Conservation (phyloP, 2,888 invertebrate species). For the Linnaemya vulpina region DNA sequence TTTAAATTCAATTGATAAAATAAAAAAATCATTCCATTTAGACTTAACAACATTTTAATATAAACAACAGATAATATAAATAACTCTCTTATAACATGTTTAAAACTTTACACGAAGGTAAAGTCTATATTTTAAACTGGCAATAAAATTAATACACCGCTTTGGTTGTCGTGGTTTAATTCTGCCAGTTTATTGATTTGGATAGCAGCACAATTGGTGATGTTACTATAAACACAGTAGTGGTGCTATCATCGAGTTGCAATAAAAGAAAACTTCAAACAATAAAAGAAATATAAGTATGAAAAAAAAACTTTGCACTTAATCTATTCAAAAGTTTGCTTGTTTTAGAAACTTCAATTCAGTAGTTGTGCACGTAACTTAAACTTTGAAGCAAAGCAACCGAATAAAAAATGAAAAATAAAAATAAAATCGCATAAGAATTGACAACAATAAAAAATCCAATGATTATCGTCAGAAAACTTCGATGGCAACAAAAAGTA, state of each 20-base stretch:
- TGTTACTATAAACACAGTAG: constrained; percentile 34
- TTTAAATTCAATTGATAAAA: too few species aligned
- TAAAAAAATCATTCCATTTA: too few species aligned
- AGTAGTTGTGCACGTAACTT: constrained; percentile 73
- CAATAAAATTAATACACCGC: constrained; percentile 42
- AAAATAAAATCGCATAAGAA: constrained; percentile 41
- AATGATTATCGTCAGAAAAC: constrained; percentile 62
- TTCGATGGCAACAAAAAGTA: constrained; percentile 18
- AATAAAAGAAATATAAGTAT: constrained; percentile 24
- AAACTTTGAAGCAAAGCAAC: constrained; percentile 52
- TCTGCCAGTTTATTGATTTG: constrained; percentile 45
- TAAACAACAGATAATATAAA: too few species aligned
- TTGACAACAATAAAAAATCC: constrained; percentile 12
- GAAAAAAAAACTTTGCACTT: constrained; percentile 79
- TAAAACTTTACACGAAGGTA: too few species aligned
- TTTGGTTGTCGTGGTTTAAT: constrained; percentile 44
- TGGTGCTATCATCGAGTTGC: constrained; percentile 55
- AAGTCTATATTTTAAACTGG: neutral
- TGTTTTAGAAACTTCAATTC: constrained; percentile 81
- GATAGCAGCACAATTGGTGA: constrained; percentile 51
- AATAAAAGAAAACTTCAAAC: constrained; percentile 57
- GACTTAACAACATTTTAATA: too few species aligned
- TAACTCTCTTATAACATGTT: too few species aligned
- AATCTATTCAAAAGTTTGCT: constrained; percentile 77
- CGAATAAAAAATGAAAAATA: constrained; percentile 15